phyloP scores from a whole-genome alignment of 2,113 vertebrate genomes.

The Bombycilla garrulus region DNA sequence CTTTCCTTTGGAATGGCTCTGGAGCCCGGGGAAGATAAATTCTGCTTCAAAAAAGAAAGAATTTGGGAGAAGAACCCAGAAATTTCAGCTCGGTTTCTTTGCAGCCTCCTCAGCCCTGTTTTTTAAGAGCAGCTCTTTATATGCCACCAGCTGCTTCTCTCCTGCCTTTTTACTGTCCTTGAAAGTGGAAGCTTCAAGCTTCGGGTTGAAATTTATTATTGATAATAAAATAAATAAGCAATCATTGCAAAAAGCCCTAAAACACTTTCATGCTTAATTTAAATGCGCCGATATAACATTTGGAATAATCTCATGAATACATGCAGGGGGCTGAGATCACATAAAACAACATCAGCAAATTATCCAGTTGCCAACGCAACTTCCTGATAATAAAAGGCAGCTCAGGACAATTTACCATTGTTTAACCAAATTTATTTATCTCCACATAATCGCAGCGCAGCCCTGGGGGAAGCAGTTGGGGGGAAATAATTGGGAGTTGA shows the following conservation, averaged over 20 bases:
- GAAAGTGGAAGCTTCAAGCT: not conserved
- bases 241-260: constrained; percentile 51
- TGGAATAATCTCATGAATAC: constrained; percentile 30
- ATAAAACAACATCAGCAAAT: constrained; percentile 34
- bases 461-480: not conserved
- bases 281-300: not conserved
- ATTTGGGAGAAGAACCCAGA: not conserved
- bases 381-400: constrained; percentile 50
- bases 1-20: rapidly evolving
- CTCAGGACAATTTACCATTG: constrained; percentile 46
- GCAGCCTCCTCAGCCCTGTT: not conserved
- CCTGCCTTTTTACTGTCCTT: not conserved
- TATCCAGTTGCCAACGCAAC: not conserved
- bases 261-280: constrained; percentile 44
- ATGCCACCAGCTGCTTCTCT: not conserved
- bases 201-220: constrained; percentile 36
- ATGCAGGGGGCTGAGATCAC: not conserved
- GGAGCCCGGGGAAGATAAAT: not conserved
- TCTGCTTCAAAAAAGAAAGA: not conserved
- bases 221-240: constrained; percentile 58
- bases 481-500: constrained; percentile 41
- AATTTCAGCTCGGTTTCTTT: not conserved
- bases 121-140: not conserved
- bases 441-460: not conserved
- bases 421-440: constrained; percentile 56